Conservation (phyloP, 1,140 invertebrate genomes). For the Cylas formicarius region DNA sequence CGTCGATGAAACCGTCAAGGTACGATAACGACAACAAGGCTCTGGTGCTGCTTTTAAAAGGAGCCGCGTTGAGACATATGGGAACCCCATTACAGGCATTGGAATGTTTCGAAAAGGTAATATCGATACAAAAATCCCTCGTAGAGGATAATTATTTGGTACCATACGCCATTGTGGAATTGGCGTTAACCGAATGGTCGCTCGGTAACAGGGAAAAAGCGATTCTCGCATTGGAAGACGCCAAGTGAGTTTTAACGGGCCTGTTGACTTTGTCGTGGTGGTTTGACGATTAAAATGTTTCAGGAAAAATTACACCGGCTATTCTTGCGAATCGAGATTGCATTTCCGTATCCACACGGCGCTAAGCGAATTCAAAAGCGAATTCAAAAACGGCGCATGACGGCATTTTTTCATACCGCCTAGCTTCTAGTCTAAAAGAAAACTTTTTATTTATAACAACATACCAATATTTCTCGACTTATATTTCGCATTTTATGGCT, state of each 20-base stretch:
- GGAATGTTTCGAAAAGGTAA: conserved; percentile 63
- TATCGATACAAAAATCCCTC: conserved; percentile 66
- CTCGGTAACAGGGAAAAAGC: conserved; percentile 62
- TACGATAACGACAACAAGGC: conserved; percentile 72
- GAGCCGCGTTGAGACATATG: conserved; percentile 73
- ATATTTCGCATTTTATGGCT: conserved; percentile 7
- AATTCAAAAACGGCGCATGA: conserved; percentile 13
- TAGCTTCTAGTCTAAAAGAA: too few species aligned
- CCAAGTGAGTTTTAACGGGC: conserved; percentile 20
- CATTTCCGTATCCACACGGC: conserved; percentile 88
- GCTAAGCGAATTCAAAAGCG: conserved; percentile 46
- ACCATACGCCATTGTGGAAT: conserved; percentile 81
- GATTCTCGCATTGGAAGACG: conserved; percentile 67
- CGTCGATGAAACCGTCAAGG: conserved; percentile 43
- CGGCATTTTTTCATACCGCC: background rate
- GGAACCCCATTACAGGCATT: conserved; percentile 64
- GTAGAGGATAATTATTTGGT: conserved; percentile 78
- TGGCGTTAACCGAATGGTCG: conserved; percentile 68
- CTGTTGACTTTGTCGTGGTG: background rate
- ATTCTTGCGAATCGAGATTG: conserved; percentile 81
- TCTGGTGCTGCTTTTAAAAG: conserved; percentile 71
- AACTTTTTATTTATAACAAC: too few species aligned
- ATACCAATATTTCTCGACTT: too few species aligned
- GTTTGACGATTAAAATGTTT: conserved; percentile 30
- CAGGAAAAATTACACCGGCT: conserved; percentile 84